Percentiles rank a stretch among this genome's conserved stretches.
Conservation (phyloP, 2,797 vertebrate genomes). For the Knipowitschia caucasica region DNA sequence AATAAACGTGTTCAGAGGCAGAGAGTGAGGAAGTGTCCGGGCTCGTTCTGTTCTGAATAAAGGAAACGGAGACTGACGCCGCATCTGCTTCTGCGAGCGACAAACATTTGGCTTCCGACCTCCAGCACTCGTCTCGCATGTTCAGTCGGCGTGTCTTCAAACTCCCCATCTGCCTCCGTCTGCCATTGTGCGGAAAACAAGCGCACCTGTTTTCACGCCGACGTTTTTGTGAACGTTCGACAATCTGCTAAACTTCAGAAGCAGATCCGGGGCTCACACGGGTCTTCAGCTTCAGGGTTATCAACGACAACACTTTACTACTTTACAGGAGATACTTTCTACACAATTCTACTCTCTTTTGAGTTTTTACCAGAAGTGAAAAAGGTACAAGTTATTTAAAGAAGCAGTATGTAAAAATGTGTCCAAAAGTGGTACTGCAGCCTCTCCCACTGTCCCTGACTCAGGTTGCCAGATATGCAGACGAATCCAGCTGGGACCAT, state of each 20-base stretch:
- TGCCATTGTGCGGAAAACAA: conserved; percentile 17
- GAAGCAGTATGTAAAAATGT: too few relatives aligned
- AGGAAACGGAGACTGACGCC: background rate
- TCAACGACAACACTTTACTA: too few relatives aligned
- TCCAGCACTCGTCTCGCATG: conserved; percentile 16
- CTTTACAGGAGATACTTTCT: too few relatives aligned
- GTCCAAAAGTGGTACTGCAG: too few relatives aligned
- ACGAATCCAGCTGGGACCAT: too few relatives aligned
- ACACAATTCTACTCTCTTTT: too few relatives aligned
- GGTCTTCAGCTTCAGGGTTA: background rate
- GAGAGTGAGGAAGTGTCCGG: background rate
- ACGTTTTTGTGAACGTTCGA: conserved; percentile 13
- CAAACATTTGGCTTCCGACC: conserved; percentile 37
- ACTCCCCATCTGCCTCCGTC: conserved; percentile 50
- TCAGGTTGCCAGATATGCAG: too few relatives aligned
- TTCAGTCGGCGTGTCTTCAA: conserved; percentile 28
- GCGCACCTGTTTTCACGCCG: conserved; percentile 33
- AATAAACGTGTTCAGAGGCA: too few relatives aligned
- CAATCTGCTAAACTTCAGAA: conserved; percentile 28
- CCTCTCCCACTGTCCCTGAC: too few relatives aligned
- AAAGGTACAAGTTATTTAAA: too few relatives aligned
- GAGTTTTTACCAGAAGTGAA: too few relatives aligned
- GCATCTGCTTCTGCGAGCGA: conserved; percentile 42
- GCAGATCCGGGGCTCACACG: background rate
- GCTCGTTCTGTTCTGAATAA: background rate